Evolutionary conservation across 1,140 invertebrate genomes (phyloP), one percentile per base, ranked within the genome.

Genomic region (Oppia nitens): DNA sequence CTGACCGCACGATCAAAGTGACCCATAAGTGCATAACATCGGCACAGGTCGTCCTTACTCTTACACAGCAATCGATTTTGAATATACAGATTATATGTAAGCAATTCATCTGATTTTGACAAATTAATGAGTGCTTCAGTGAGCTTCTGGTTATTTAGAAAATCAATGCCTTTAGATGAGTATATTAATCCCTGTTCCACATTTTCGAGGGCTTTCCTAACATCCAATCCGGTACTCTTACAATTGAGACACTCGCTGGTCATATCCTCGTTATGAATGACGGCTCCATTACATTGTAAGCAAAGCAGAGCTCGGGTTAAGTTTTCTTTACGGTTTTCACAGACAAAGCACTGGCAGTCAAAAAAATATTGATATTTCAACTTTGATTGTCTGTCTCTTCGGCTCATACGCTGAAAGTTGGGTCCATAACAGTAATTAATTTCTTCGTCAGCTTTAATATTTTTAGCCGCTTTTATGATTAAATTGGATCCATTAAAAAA

Each of bases 301-400:
- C 55, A 25, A 2, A 21, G 1, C 14, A 21, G n/a, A 14, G 29
- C 29, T n/a, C 28, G n/a, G 17, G 11, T 23, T 11, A 40, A 12
- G 14, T 24, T 20, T 14, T 55, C 53, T 3, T 12, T 29, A n/a
- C 20, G 11, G 1, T 25, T 48, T 3, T n/a, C 57, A 69, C 90
- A 96, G 23, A 87, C 81, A 53, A 77, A 70, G 73, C 90, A 95
- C 9, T 75, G 65, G 68, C 91, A 96, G 3, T 73, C 71, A 69
- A 96, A 94, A 67, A 81, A 86, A 71, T 94, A 95, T 67, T 94
- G 87, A 47, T 80, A 77, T 55, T 77, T 75, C n/a, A 94, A 73
- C 26, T 75, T 72, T 17, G 73, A 68, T 65, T 79, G 79, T 20
- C 90, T 76, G 28, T 81, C 75, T 1, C 66, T 59, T 60, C 71